phyloP scores from a whole-genome alignment of 2,113 vertebrate genomes.

The Stictonetta naevosa region DNA sequence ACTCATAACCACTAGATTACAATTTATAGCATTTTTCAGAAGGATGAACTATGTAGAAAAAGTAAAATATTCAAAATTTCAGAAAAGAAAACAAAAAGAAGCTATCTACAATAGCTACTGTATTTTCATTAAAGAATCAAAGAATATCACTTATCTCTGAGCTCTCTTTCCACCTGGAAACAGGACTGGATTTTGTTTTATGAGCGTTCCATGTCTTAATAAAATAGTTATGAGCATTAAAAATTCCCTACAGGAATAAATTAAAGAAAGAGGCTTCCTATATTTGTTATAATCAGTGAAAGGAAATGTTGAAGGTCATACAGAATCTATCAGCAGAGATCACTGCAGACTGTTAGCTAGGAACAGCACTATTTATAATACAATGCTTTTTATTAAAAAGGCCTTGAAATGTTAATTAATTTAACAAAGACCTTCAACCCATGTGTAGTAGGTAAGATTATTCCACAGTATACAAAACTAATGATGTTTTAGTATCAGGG shows the following conservation, averaged over 20 bases:
- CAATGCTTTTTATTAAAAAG: background rate
- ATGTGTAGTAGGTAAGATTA: background rate
- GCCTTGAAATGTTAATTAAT: background rate
- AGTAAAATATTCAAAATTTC: slow-evolving; percentile 40
- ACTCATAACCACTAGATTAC: slow-evolving; percentile 39
- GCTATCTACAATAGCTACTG: background rate
- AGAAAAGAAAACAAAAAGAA: slow-evolving; percentile 57
- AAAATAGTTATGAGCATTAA: background rate
- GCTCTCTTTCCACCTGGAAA: background rate
- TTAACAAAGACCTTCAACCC: background rate
- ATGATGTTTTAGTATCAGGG: background rate
- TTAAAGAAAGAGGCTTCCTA: background rate
- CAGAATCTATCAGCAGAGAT: background rate
- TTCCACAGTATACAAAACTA: background rate
- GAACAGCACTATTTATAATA: background rate
- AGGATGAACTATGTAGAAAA: slow-evolving; percentile 18
- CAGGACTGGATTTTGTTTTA: background rate
- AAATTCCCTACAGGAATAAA: background rate
- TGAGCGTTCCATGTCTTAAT: background rate
- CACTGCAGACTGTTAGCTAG: background rate
- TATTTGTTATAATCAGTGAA: slow-evolving; percentile 11
- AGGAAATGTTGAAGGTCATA: slow-evolving; percentile 18
- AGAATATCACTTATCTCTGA: background rate
- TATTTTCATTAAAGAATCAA: slow-evolving; percentile 30
- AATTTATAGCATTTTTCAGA: slow-evolving; percentile 61